These are phyloP conservation scores for Hydrolagus colliei DNA, from an alignment of 2,797 vertebrate species.

Conservation along the genomic window DNA sequence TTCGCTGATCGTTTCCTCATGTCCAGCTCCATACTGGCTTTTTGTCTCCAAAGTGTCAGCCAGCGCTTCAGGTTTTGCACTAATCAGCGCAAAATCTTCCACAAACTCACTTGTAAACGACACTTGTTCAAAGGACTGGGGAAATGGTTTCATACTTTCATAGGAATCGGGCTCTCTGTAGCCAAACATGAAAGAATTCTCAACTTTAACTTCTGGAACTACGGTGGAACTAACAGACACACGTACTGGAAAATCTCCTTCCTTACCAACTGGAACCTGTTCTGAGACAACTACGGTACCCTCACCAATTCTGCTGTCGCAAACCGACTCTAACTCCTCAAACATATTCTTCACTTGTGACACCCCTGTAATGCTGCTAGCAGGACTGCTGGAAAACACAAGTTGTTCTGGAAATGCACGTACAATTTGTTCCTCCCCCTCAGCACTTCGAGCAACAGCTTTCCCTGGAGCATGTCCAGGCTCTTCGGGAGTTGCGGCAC, in stretches of 20 bases:
- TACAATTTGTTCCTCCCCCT: not conserved
- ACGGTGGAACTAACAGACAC: not conserved
- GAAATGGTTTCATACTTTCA: not conserved
- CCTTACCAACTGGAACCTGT: not conserved
- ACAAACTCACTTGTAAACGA: not conserved
- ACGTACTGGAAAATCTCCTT: not conserved
- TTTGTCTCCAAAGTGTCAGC: not conserved
- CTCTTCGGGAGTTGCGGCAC: not conserved
- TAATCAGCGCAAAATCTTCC: conserved; percentile 1
- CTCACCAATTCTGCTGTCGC: not conserved
- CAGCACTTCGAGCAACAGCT: not conserved
- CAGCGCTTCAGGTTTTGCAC: not conserved
- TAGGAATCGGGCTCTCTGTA: not conserved
- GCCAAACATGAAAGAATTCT: not conserved
- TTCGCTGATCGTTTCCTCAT: not conserved
- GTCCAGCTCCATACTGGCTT: not conserved
- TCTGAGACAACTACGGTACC: not conserved
- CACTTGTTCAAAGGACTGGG: not conserved
- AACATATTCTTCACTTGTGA: not conserved
- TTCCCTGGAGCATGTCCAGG: not conserved
- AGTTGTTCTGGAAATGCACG: not conserved
- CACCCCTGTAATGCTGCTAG: not conserved
- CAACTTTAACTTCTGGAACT: not conserved
- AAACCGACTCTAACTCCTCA: not conserved
- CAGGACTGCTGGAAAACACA: not conserved